Percentiles rank a stretch among this genome's conserved stretches.
Conservation (phyloP, 2,113 vertebrate genomes). For the Plecotus auritus region DNA sequence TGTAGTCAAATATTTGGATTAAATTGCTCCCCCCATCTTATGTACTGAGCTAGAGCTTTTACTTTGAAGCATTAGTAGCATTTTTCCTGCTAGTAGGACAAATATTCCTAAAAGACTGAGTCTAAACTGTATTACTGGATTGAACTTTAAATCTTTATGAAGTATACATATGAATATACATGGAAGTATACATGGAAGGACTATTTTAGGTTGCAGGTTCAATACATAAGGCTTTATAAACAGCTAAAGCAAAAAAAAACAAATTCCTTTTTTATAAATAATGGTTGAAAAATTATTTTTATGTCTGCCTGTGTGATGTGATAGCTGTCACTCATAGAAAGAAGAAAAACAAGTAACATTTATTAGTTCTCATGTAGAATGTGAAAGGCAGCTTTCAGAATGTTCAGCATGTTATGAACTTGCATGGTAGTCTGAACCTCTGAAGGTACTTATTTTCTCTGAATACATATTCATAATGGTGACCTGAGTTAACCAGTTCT, state of each 20-base stretch:
- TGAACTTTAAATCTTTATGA: conserved; percentile 5
- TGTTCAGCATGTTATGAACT: background rate
- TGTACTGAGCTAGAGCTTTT: background rate
- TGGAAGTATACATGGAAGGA: background rate
- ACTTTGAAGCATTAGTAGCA: background rate
- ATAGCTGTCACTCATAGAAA: background rate
- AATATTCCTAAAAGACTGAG: background rate
- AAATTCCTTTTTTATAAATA: background rate
- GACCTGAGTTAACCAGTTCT: background rate
- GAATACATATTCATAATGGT: background rate
- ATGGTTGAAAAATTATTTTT: background rate
- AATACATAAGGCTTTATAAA: background rate
- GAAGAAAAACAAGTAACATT: background rate
- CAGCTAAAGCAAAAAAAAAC: background rate
- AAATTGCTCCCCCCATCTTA: background rate
- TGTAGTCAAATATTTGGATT: conserved; percentile 1
- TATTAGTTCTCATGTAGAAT: background rate
- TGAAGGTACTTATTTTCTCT: background rate
- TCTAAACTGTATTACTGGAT: background rate
- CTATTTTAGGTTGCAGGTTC: background rate
- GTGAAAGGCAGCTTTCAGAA: background rate
- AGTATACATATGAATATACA: background rate
- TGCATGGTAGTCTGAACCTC: background rate
- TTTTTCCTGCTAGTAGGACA: conserved; percentile 14
- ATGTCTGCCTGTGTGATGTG: background rate